Base-by-base conservation (phyloP, 2,113 vertebrate genomes). In the Eurystomus gularis region DNA sequence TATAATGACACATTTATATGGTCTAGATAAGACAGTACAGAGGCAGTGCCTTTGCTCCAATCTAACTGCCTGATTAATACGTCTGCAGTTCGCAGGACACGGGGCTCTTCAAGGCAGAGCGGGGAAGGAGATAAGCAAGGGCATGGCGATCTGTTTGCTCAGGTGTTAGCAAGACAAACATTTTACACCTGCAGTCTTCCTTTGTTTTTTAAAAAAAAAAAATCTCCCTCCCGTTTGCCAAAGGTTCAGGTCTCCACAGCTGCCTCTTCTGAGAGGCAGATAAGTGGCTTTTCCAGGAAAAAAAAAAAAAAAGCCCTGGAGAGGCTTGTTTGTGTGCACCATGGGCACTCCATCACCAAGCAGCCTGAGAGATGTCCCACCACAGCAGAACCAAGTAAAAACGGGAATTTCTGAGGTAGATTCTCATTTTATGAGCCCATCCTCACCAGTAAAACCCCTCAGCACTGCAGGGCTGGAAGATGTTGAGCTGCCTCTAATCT, bases 91-190 rank as follows among this genome's bases (percentile, higher is more conserved):
- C 72, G 84, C 94, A 87, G 92, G 65, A 71, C 18, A 9, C 37
- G 14, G 60, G 55, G 58, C 54, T 90, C 90, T 82, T 73, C 77
- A 93, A 90, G 49, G 81, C 55, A 69, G 46, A 96, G 94, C n/a
- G 44, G 29, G 61, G 81, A 93, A 86, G 70, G 70, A 96, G 93
- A 97, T 96, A 96, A 95, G 91, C 61, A 93, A 95, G 66, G 89
- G 75, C 5, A 16, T 5, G 23, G 73, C 4, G 2, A 60, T 39
- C 17, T 86, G 66, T 96, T 96, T 97, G 93, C 77, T 90, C 96
- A 96, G 92, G 96, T 95, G 96, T 83, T 92, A 39, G 82, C 23
- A 60, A 42, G 70, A 93, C 85, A 92, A 93, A 96, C 9, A 70
- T 46, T 85, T 93, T 76, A 87, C 94, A 96, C 90, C 89, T 91